These are phyloP conservation scores for Rhagium mordax DNA, from an alignment of 2,888 invertebrate genomes.

Conservation along the genomic window DNA sequence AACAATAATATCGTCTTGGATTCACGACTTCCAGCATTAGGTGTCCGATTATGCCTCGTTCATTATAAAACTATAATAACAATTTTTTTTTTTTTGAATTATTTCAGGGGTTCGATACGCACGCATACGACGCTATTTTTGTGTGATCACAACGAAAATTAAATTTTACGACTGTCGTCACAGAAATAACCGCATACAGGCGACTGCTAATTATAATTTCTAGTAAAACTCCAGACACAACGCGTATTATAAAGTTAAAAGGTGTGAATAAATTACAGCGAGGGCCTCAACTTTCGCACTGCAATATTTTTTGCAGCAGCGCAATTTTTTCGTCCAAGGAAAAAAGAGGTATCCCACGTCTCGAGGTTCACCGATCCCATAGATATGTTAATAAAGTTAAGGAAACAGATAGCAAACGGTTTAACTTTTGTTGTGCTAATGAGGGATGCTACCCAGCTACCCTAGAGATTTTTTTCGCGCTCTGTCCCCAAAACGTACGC, in stretches of 20 bases:
- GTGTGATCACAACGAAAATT: background rate
- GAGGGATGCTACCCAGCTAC: conserved; percentile 16
- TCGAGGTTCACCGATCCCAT: background rate
- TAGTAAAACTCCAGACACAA: conserved; percentile 18
- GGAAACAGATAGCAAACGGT: conserved; percentile 49
- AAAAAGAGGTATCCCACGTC: background rate
- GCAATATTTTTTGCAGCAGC: background rate
- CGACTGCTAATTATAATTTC: conserved; percentile 20
- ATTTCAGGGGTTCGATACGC: background rate
- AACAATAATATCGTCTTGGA: background rate
- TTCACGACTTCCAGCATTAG: background rate
- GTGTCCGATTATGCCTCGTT: background rate
- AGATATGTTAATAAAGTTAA: background rate
- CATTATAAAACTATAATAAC: too few relatives aligned
- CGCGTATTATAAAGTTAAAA: conserved; percentile 4
- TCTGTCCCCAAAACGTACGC: background rate
- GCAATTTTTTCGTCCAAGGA: background rate
- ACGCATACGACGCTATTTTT: background rate
- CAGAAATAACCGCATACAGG: conserved; percentile 7
- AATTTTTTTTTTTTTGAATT: too few relatives aligned
- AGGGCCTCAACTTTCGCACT: background rate
- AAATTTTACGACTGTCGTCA: background rate
- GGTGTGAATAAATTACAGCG: background rate
- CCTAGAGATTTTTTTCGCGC: background rate
- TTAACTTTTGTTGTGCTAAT: conserved; percentile 51